Conservation (phyloP, 2,888 invertebrate species). For the Ernsta delagoae region DNA sequence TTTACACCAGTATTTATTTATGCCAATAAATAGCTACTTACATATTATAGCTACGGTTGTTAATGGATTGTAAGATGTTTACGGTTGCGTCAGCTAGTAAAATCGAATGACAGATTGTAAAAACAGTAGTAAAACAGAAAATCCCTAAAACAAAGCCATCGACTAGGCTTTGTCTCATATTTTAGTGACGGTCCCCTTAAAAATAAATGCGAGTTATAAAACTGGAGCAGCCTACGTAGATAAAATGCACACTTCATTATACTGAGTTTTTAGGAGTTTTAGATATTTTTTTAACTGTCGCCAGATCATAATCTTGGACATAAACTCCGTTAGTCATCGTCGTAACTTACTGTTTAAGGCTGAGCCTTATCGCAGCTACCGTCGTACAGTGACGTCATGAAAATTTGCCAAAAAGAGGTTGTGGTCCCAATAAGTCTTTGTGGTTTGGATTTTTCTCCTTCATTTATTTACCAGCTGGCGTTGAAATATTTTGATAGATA, state of each 20-base stretch:
- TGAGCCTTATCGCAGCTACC: slow-evolving; percentile 40
- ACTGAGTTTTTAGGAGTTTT: slow-evolving; percentile 17
- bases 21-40: background rate
- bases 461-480: too few species aligned
- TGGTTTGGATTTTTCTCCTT: background rate
- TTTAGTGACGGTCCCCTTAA: slow-evolving; percentile 4
- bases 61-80: background rate
- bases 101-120: slow-evolving; percentile 2
- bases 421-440: background rate
- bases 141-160: background rate
- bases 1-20: too few species aligned
- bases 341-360: slow-evolving; percentile 39
- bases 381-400: slow-evolving; percentile 7
- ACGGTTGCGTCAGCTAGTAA: background rate
- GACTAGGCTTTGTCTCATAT: slow-evolving; percentile 5
- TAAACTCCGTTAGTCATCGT: slow-evolving; percentile 36
- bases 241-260: slow-evolving; percentile 22
- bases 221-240: slow-evolving; percentile 8
- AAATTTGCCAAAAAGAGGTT: slow-evolving; percentile 22
- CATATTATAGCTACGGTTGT: background rate
- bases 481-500: background rate
- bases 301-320: slow-evolving; percentile 37
- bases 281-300: slow-evolving; percentile 33
- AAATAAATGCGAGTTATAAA: slow-evolving; percentile 14
- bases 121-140: background rate